Base-by-base conservation (phyloP, 2,113 vertebrate species). In the Oophaga pumilio region DNA sequence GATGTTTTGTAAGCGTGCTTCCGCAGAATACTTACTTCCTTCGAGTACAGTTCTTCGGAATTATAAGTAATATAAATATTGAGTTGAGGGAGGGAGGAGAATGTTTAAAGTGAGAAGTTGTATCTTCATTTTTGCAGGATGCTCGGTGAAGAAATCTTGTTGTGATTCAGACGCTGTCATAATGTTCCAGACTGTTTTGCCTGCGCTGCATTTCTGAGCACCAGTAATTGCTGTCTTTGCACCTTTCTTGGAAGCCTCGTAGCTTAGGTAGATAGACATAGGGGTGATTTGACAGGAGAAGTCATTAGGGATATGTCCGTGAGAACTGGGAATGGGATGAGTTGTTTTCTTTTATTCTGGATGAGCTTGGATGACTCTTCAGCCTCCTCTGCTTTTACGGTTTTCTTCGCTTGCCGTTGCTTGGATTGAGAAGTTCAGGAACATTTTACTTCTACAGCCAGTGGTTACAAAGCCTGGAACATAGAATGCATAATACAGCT, bases 101-200 rank as follows among this genome's bases (percentile, higher is more conserved):
- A 14, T 57, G 76, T 79, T 79, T 85, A 6, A 33, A 74, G 28
- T 43, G 28, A 26, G 68, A 85, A 74, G 53, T 71, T 22, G 24
- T 64, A 18, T 83, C 83, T 73, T 85, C 83, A 53, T 14, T 59
- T 43, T 74, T 74, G 14, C 18, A 14, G 66, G 26, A 17, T 33
- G 8, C 49, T 71, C 7, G 26, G 18, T 17, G n/a, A 84, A 71
- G 24, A 53, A 52, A 69, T 64, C 43, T 53, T 68, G 60, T 82
- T 83, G 50, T 50, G 33, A 84, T 84, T 84, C 83, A 74, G 52
- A 74, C 20, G 24, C 69, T 56, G 68, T 84, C 52, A 84, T 56
- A 49, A 66, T 71, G 50, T 68, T 24, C 60, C 60, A 68, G 62
- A 52, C 60, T n/a, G 9, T 82, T 43, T 59, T 12, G 33, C 12